Conservation (phyloP, 2,797 vertebrate genomes). For the Cynodonichthys magdalenae region DNA sequence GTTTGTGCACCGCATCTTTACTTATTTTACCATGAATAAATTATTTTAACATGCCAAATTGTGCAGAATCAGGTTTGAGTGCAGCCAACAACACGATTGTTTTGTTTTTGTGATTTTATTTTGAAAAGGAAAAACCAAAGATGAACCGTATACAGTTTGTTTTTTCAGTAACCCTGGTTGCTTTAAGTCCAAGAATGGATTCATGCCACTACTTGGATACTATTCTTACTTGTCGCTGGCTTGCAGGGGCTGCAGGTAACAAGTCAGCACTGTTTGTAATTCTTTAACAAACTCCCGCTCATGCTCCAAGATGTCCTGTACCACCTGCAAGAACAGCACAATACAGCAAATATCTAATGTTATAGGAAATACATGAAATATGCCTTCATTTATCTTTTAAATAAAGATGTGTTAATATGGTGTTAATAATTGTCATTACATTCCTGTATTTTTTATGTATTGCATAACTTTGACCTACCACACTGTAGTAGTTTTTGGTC, state of each 20-base stretch:
- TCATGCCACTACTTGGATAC: neutral
- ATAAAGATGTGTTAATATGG: too few relatives aligned
- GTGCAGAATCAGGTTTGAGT: too few relatives aligned
- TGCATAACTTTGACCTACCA: constrained; percentile 82
- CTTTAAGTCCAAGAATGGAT: neutral
- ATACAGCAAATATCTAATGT: neutral
- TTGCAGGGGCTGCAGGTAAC: constrained; percentile 92
- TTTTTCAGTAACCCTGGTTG: too few relatives aligned
- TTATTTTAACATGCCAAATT: too few relatives aligned
- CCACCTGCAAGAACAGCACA: constrained; percentile 82
- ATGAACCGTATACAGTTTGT: too few relatives aligned
- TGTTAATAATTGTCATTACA: neutral
- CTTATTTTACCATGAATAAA: too few relatives aligned
- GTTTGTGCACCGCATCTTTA: too few relatives aligned
- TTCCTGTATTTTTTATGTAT: too few relatives aligned
- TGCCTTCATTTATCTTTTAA: neutral
- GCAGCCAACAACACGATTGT: too few relatives aligned
- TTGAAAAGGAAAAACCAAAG: too few relatives aligned
- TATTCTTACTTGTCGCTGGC: constrained; percentile 92
- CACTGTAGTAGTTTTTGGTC: constrained; percentile 96
- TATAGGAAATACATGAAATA: neutral
- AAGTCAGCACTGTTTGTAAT: constrained; percentile 88
- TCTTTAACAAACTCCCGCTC: constrained; percentile 97
- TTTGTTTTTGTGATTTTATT: too few relatives aligned
- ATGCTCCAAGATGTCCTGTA: constrained; percentile 96